Conservation (phyloP, 2,888 invertebrate species). For the Eustalomyia histrio region DNA sequence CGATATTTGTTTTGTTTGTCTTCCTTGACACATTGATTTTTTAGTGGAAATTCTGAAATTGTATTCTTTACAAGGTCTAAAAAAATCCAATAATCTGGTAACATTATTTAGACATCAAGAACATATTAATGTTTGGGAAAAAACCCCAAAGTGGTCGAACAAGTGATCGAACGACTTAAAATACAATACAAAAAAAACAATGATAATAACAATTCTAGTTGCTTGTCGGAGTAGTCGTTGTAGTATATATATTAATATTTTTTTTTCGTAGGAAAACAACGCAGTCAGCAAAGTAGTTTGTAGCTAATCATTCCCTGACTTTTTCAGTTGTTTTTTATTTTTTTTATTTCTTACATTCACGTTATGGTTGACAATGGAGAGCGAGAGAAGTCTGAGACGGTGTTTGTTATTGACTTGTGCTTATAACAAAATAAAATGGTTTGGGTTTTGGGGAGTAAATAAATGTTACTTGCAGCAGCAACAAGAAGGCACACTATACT, state of each 20-base stretch:
- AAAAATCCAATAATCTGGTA: slow-evolving; percentile 21
- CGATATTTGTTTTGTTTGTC: too few species aligned
- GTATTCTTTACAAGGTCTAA: too few species aligned
- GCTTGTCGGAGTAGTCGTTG: slow-evolving; percentile 15
- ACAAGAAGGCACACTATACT: neutral
- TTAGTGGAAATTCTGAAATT: too few species aligned
- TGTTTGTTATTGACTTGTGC: slow-evolving; percentile 37
- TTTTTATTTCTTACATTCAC: slow-evolving; percentile 13
- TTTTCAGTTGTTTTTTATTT: slow-evolving; percentile 6
- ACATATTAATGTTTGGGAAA: slow-evolving; percentile 44
- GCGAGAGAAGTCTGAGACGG: slow-evolving; percentile 27
- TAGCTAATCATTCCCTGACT: slow-evolving; percentile 46
- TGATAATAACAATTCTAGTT: slow-evolving; percentile 56
- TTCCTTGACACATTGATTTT: too few species aligned
- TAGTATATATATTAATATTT: slow-evolving; percentile 44
- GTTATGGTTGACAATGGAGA: slow-evolving; percentile 33
- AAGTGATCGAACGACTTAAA: slow-evolving; percentile 67
- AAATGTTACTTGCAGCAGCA: slow-evolving; percentile 45
- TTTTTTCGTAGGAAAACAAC: slow-evolving; percentile 45
- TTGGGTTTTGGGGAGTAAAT: slow-evolving; percentile 27
- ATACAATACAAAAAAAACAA: slow-evolving; percentile 45
- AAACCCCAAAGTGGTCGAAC: slow-evolving; percentile 61
- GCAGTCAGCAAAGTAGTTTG: slow-evolving; percentile 54
- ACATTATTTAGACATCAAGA: slow-evolving; percentile 17
- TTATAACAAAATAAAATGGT: slow-evolving; percentile 27